A percentile compares a stretch with the other conserved stretches of the same genome.
Conservation (phyloP, 2,113 vertebrate species). For the Neolamprologus ventralis region DNA sequence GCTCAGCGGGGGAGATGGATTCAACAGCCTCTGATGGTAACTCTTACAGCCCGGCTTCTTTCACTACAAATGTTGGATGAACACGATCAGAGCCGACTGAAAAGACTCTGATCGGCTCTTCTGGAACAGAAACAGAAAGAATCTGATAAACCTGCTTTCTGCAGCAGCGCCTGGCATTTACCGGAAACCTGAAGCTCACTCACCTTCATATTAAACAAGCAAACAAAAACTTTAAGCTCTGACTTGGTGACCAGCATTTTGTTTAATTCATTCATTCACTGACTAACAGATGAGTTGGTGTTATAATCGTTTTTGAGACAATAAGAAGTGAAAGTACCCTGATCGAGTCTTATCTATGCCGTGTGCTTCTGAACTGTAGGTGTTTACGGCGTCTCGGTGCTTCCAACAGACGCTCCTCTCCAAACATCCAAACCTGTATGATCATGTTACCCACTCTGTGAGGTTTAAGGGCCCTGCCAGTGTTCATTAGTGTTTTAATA, state of each 20-base stretch:
- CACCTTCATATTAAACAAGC: not conserved
- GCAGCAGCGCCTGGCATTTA: not conserved
- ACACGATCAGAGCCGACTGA: not conserved
- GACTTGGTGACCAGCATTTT: not conserved
- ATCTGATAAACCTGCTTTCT: not conserved
- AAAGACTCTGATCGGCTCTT: not conserved
- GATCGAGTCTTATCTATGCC: not conserved
- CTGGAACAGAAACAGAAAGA: not conserved
- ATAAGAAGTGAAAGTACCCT: accelerated
- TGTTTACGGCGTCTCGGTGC: not conserved
- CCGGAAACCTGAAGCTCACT: not conserved
- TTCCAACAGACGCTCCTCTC: not conserved
- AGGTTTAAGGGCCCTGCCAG: not conserved
- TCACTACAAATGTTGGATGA: not conserved
- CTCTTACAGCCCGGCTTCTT: not conserved
- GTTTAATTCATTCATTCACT: not conserved
- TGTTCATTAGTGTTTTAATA: not conserved
- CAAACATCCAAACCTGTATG: not conserved
- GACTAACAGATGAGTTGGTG: not conserved
- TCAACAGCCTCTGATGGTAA: not conserved
- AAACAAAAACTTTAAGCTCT: not conserved
- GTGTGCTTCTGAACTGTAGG: not conserved
- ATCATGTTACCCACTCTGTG: not conserved
- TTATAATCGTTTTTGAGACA: not conserved
- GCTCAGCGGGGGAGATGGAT: not conserved